Percentiles rank a stretch among this genome's conserved stretches.
Evolutionary conservation across 2,888 invertebrate species (phyloP).

Genomic region (Macrosiphum euphorbiae): DNA sequence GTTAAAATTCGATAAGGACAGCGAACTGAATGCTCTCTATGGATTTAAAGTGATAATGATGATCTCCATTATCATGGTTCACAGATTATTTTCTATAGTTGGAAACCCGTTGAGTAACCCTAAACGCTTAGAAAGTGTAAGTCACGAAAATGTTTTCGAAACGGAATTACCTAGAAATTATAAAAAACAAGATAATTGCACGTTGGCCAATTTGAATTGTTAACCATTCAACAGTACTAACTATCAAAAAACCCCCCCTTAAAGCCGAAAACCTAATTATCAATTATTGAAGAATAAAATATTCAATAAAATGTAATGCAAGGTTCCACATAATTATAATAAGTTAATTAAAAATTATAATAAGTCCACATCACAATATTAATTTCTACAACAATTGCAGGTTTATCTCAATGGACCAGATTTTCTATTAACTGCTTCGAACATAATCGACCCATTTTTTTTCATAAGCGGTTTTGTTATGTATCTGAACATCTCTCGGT

Average conservation of each 20-base stretch:
- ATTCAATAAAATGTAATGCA: no score
- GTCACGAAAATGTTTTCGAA: neutral
- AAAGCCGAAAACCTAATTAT: neutral
- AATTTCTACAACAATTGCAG: neutral
- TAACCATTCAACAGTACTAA: no score
- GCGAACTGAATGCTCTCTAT: slow-evolving; percentile 7
- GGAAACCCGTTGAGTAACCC: neutral
- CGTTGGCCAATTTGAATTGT: neutral
- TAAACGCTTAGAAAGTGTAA: neutral
- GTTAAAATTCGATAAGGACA: slow-evolving; percentile 34
- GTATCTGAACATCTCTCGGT: neutral
- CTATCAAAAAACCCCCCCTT: no score
- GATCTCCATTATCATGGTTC: neutral
- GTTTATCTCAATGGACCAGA: neutral
- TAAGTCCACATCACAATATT: no score
- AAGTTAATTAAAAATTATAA: no score
- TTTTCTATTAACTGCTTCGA: neutral
- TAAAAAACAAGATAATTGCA: neutral
- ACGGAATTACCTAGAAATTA: neutral
- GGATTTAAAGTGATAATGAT: slow-evolving; percentile 20
- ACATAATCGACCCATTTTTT: neutral
- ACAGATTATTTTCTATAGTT: neutral
- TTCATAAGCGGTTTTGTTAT: neutral
- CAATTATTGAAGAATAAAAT: no score
- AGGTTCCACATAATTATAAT: no score